A percentile compares a stretch with the other conserved stretches of the same genome.
phyloP scores from a whole-genome alignment of 2,797 vertebrate genomes.

The Cryptoprocta ferox region DNA sequence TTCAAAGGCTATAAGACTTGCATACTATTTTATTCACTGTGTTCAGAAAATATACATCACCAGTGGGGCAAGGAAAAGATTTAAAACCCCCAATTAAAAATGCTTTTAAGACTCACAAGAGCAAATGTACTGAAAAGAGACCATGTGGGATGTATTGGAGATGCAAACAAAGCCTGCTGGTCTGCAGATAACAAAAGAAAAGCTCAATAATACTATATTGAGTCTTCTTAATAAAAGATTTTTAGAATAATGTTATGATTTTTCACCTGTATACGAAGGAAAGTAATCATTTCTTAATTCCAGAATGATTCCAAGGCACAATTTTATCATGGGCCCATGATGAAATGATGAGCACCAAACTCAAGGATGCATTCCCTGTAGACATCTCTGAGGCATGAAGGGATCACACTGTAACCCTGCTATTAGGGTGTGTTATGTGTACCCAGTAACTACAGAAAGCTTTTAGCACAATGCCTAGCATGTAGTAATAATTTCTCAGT shows the following conservation, averaged over 20 bases:
- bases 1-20: constrained; percentile 56
- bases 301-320: not conserved
- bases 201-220: not conserved
- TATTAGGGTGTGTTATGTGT: not conserved
- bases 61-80: constrained; percentile 34
- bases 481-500: not conserved
- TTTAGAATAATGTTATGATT: not conserved
- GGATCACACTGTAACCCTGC: not conserved
- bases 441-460: not conserved
- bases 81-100: constrained; percentile 63
- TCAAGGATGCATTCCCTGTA: not conserved
- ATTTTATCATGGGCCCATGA: not conserved
- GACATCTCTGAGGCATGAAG: not conserved
- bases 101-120: not conserved
- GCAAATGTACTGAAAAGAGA: constrained; percentile 28
- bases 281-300: constrained; percentile 4
- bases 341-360: not conserved
- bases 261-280: not conserved
- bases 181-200: not conserved
- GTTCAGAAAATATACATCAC: constrained; percentile 68
- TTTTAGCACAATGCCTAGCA: not conserved
- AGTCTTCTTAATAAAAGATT: not conserved
- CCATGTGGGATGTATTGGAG: not conserved
- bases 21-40: constrained; percentile 39
- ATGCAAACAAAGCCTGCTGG: not conserved